Conservation (phyloP, 2,113 vertebrate species). For the Halichoeres trimaculatus region DNA sequence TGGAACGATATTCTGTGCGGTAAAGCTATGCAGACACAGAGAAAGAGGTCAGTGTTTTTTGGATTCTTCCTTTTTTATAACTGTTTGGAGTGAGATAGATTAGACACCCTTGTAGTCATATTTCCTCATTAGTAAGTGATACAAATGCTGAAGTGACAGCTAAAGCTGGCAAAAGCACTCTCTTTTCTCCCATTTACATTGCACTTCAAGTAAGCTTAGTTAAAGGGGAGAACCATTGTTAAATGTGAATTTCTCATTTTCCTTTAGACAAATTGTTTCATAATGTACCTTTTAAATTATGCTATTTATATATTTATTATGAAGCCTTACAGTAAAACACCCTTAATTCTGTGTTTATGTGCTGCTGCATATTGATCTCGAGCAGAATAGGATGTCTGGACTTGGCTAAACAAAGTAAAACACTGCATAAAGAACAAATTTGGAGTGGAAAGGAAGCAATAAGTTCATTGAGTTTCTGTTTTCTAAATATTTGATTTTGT, state of each 20-base stretch:
- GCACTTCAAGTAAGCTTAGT: slow-evolving; percentile 47
- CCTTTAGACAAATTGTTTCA: slow-evolving; percentile 63
- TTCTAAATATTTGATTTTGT: slow-evolving; percentile 54
- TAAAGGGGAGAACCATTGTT: slow-evolving; percentile 50
- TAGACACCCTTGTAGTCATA: slow-evolving; percentile 38
- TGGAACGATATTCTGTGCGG: slow-evolving; percentile 56
- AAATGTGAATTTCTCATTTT: slow-evolving; percentile 69
- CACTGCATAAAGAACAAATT: slow-evolving; percentile 67
- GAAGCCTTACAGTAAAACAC: slow-evolving; percentile 65
- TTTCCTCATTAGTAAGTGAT: slow-evolving; percentile 22
- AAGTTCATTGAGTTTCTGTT: slow-evolving; percentile 49
- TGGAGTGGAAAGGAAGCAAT: slow-evolving; percentile 59
- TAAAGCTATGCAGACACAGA: slow-evolving; percentile 60
- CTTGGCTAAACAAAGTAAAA: slow-evolving; percentile 28
- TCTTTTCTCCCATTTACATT: slow-evolving; percentile 48
- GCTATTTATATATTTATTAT: slow-evolving; percentile 83
- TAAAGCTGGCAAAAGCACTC: slow-evolving; percentile 58
- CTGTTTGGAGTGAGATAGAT: slow-evolving; percentile 60
- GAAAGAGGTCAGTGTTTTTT: slow-evolving; percentile 38
- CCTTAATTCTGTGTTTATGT: slow-evolving; percentile 48
- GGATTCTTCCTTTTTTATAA: slow-evolving; percentile 12
- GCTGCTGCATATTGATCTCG: slow-evolving; percentile 52
- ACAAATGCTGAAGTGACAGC: slow-evolving; percentile 45
- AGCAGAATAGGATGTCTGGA: slow-evolving; percentile 37
- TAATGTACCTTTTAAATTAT: slow-evolving; percentile 79